Conservation (phyloP, 2,113 vertebrate genomes). For the Oncorhynchus gorbuscha region DNA sequence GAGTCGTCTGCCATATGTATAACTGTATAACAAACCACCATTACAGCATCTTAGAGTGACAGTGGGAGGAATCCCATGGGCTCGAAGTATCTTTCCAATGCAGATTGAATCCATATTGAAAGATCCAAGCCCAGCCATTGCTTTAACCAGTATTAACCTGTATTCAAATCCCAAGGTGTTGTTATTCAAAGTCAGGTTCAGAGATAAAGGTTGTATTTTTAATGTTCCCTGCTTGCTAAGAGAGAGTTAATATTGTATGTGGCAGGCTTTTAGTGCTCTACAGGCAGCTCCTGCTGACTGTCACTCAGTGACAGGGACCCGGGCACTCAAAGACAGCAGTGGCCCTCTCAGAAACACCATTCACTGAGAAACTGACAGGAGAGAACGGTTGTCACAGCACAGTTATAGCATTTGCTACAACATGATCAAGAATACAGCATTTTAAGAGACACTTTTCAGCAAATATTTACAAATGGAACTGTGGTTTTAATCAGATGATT, state of each 20-base stretch:
- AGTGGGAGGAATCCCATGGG: no score
- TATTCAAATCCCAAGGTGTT: conserved; percentile 24
- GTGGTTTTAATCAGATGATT: no score
- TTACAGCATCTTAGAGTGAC: no score
- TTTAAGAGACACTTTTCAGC: no score
- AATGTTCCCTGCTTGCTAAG: conserved; percentile 42
- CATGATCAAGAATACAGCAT: no score
- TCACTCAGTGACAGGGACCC: conserved; percentile 29
- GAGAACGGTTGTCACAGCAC: not conserved
- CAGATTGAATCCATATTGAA: no score
- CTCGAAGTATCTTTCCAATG: no score
- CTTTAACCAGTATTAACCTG: conserved; percentile 32
- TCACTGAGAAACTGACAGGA: not conserved
- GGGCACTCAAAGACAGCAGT: not conserved
- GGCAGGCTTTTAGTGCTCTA: conserved; percentile 42
- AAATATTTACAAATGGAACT: no score
- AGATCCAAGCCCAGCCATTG: not conserved
- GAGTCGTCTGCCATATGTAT: no score
- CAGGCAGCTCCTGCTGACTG: conserved; percentile 34
- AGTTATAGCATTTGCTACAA: not conserved
- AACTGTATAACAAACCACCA: no score
- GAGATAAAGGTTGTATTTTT: conserved; percentile 42
- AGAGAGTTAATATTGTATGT: conserved; percentile 53
- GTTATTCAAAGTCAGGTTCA: conserved; percentile 1
- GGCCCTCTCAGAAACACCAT: not conserved